Evolutionary conservation across 2,888 invertebrate genomes (phyloP).

Genomic region (Lycaena phlaeas): DNA sequence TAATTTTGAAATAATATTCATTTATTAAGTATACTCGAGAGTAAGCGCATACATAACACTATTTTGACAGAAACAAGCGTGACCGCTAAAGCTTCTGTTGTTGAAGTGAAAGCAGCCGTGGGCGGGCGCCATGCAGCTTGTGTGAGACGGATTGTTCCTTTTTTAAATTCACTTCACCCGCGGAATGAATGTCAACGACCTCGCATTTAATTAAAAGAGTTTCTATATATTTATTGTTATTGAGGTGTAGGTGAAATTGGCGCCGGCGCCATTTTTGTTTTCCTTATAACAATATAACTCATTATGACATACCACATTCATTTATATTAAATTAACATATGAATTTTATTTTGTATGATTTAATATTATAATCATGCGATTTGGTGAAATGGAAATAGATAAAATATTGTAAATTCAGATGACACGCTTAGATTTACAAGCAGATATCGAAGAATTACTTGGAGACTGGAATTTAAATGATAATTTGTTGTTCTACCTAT

Average conservation of each 20-base stretch:
- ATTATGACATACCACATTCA: background rate
- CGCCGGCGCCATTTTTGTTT: background rate
- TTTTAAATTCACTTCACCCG: constrained; percentile 1
- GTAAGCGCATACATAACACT: no score
- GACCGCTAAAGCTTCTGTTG: background rate
- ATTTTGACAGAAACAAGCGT: background rate
- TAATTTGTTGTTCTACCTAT: no score
- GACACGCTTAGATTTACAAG: no score
- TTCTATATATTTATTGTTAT: constrained; percentile 7
- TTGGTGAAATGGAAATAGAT: no score
- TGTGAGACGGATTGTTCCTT: constrained; percentile 1
- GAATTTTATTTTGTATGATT: no score
- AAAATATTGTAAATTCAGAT: no score
- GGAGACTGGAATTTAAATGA: no score
- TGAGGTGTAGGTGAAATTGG: constrained; percentile 4
- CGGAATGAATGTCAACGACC: constrained; percentile 3
- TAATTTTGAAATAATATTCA: no score
- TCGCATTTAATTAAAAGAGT: constrained; percentile 3
- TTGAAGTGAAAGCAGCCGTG: constrained; percentile 9
- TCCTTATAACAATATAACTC: background rate
- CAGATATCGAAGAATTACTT: no score
- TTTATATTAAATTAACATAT: no score
- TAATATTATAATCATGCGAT: no score
- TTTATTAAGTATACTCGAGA: no score
- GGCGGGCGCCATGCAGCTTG: constrained; percentile 3